Base-by-base conservation (phyloP, 2,888 invertebrate species). In the Chymomyza fuscimana region DNA sequence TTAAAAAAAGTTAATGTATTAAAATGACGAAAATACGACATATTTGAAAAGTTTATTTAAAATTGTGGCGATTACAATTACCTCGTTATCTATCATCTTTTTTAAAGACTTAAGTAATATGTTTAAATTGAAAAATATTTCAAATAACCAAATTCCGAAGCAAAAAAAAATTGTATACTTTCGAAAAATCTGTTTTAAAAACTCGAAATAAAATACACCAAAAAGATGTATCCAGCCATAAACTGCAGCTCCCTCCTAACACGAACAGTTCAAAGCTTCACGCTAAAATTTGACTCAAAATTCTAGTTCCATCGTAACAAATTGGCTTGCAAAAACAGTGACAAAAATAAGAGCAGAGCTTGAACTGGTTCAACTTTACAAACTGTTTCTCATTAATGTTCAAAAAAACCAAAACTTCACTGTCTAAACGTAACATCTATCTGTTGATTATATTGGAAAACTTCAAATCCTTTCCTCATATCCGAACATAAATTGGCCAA, bases 341-440 rank as follows among this genome's bases (percentile, higher is more conserved):
- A 50, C 54, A 5, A 5, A 2, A 12, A 69, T 60, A 62, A 54
- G 32, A 36, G 65, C 75, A 22, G 71, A 74, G 74, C 72, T 78
- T 69, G 46, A 29, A 72, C 56, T 60, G 46, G 25, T 32, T 46
- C 54, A 69, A 29, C 29, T 66, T 32, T 25, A 51, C 29, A 52
- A 40, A 40, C 22, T 36, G n/a, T 29, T 46, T 19, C 25, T 60
- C 69, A 72, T 66, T 32, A 46, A 29, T 67, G 60, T 68, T 65
- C 60, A 59, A 79, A 67, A 74, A 65, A 32, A 32, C 60, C 56
- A 79, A 67, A 74, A 65, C 62, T 74, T 77, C 78, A 86, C 76
- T 69, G 65, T 66, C 68, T 63, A 59, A 64, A 75, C n/a, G 40
- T 12, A 46, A 46, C 40, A 46, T 46, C 40, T 46, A 46, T 46